Percentiles rank a stretch among this genome's conserved stretches.
phyloP scores from a whole-genome alignment of 2,888 invertebrate genomes.

The Aleiodes leptofemur region DNA sequence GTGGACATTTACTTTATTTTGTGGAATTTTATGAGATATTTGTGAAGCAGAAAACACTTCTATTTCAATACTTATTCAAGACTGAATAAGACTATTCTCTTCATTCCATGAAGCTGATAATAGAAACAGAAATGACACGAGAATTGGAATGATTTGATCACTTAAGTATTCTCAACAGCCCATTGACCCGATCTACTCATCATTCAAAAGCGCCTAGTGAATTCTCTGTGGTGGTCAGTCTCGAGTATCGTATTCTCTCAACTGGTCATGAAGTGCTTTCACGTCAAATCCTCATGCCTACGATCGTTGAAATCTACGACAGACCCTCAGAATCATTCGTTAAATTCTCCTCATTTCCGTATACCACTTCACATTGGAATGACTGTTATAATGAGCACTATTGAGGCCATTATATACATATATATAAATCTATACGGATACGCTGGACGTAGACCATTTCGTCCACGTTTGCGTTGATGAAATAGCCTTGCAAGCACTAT shows the following conservation, averaged over 20 bases:
- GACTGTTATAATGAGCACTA: constrained; percentile 66
- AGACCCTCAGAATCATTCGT: constrained; percentile 33
- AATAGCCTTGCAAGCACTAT: not conserved
- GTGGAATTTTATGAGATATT: too few species aligned
- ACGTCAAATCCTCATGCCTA: constrained; percentile 15
- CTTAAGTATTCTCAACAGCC: constrained; percentile 7
- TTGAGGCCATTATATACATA: constrained; percentile 64
- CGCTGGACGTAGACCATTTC: not conserved
- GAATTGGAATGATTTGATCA: constrained; percentile 12
- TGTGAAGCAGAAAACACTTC: too few species aligned
- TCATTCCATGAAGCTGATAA: not conserved
- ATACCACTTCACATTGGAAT: constrained; percentile 6
- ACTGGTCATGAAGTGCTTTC: constrained; percentile 9
- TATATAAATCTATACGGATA: too few species aligned
- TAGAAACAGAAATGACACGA: not conserved
- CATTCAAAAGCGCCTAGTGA: not conserved
- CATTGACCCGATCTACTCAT: not conserved
- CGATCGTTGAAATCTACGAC: not conserved
- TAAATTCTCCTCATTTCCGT: constrained; percentile 5
- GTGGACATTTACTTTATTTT: too few species aligned
- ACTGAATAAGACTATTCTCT: too few species aligned
- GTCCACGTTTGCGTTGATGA: not conserved
- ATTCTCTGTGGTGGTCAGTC: constrained; percentile 1
- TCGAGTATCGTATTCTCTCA: constrained; percentile 15
- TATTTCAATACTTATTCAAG: too few species aligned